Base-by-base conservation (phyloP, 2,888 invertebrate genomes). In the Myopa testacea region DNA sequence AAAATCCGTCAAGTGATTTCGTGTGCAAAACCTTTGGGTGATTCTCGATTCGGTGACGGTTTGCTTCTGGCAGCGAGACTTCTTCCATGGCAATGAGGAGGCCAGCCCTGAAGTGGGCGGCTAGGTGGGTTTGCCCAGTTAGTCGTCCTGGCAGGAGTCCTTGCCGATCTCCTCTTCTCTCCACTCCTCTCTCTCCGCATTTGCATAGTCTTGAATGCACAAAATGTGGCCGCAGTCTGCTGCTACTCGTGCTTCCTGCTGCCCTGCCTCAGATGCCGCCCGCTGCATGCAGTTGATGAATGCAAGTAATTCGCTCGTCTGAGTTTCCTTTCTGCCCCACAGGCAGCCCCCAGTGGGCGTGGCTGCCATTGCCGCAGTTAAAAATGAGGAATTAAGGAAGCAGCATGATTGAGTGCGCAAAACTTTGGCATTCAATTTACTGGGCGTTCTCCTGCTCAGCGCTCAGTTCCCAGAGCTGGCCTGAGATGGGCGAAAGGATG, bases 161-260 rank as follows among this genome's bases (percentile, higher is more conserved):
- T 34, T 1, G 26, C 19, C 62, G 10, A 19, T n/a, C 26, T 5
- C 26, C 26, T 26, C 14, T 65, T 4, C 10, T 26, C 12, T 34
- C 38, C 65, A 5, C 26, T 14, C 16, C 26, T 14, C 16, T 37
- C 52, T 52, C 55, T 0, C 12, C 52, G 70, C 52, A 34, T 40
- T 70, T 70, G 70, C 55, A 52, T 34, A 70, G 52, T 52, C 19
- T 52, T 70, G 70, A 40, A 52, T 70, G 52, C 26, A n/a, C n/a
- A 50, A 70, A 70, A 40, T 70, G 38, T 70, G 8, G n/a, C 67
- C n/a, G 7, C 16, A 16, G 16, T 10, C 67, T 16, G 7, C 16
- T 6, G 16, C 26, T 26, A 26, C 26, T 26, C 26, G 26, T 26
- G 26, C 26, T 26, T 26, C 26, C 26, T 12, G 55, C 55, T 12